A percentile compares a stretch with the other conserved stretches of the same genome.
phyloP scores from a whole-genome alignment of 1,140 invertebrate genomes.

The Harlomillsia oculata region DNA sequence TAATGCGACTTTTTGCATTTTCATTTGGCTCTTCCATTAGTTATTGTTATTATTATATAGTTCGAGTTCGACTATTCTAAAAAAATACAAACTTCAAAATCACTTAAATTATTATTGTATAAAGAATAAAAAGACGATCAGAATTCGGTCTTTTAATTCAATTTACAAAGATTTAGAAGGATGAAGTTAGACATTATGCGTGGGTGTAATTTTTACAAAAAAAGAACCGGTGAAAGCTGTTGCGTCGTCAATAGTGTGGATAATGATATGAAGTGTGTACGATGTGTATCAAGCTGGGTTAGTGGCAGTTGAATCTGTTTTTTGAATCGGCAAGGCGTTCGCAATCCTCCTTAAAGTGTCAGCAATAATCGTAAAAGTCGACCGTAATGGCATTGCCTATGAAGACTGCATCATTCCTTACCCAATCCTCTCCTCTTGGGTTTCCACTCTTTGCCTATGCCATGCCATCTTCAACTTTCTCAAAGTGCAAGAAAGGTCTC shows the following conservation, averaged over 20 bases:
- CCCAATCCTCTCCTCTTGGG: slow-evolving; percentile 18
- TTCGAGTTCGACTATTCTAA: too few relatives aligned
- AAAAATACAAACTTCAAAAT: too few relatives aligned
- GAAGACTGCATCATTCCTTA: slow-evolving; percentile 34
- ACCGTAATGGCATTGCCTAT: slow-evolving; percentile 35
- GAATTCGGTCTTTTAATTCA: too few relatives aligned
- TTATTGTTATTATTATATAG: too few relatives aligned
- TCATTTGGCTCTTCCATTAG: too few relatives aligned
- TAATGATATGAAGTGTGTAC: slow-evolving; percentile 36
- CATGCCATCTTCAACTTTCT: slow-evolving; percentile 1
- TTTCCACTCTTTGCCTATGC: neutral
- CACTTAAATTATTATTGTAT: too few relatives aligned
- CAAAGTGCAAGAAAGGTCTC: neutral
- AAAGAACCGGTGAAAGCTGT: slow-evolving; percentile 15
- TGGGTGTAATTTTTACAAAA: too few relatives aligned
- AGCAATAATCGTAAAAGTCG: slow-evolving; percentile 36
- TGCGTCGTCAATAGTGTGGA: slow-evolving; percentile 32
- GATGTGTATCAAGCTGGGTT: slow-evolving; percentile 35
- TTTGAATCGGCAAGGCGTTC: slow-evolving; percentile 35
- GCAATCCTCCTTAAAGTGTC: slow-evolving; percentile 36
- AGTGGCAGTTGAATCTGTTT: slow-evolving; percentile 36
- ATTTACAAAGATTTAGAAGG: too few relatives aligned
- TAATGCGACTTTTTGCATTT: too few relatives aligned
- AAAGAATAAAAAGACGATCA: too few relatives aligned
- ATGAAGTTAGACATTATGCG: too few relatives aligned